phyloP scores from a whole-genome alignment of 1,140 invertebrate genomes.

The Atta cephalotes region DNA sequence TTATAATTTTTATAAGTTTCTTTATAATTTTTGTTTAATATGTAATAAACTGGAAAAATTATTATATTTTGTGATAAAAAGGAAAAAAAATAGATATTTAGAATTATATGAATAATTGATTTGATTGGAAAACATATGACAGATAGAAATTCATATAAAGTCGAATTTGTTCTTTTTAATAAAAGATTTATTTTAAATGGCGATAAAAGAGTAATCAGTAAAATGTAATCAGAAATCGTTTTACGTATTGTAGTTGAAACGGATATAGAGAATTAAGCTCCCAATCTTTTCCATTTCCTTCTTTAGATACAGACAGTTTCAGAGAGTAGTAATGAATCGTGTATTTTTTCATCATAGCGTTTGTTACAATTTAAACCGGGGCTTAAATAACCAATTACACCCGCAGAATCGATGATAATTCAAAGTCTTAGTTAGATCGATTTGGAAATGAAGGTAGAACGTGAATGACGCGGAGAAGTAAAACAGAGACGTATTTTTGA shows the following conservation, averaged over 20 bases:
- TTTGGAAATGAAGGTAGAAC: constrained; percentile 48
- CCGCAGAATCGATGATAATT: constrained; percentile 49
- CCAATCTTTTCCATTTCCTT: constrained; percentile 37
- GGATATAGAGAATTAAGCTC: neutral
- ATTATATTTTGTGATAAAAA: neutral
- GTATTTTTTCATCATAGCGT: constrained; percentile 24
- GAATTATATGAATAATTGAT: neutral
- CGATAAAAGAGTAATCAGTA: neutral
- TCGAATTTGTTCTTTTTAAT: neutral
- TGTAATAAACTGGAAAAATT: neutral
- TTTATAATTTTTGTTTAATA: neutral
- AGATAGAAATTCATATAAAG: neutral
- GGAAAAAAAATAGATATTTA: neutral
- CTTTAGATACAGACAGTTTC: constrained; percentile 10
- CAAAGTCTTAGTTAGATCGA: constrained; percentile 46
- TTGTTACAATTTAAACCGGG: constrained; percentile 33
- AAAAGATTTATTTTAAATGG: neutral
- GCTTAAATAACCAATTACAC: constrained; percentile 48
- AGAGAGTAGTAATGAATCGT: constrained; percentile 16
- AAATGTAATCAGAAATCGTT: neutral
- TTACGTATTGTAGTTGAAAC: neutral
- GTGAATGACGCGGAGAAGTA: constrained; percentile 4
- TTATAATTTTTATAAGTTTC: constrained; percentile 1
- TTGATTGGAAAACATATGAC: neutral
- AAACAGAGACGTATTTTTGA: neutral